Conservation (phyloP, 2,797 vertebrate species). For the Chrysocyon brachyurus region DNA sequence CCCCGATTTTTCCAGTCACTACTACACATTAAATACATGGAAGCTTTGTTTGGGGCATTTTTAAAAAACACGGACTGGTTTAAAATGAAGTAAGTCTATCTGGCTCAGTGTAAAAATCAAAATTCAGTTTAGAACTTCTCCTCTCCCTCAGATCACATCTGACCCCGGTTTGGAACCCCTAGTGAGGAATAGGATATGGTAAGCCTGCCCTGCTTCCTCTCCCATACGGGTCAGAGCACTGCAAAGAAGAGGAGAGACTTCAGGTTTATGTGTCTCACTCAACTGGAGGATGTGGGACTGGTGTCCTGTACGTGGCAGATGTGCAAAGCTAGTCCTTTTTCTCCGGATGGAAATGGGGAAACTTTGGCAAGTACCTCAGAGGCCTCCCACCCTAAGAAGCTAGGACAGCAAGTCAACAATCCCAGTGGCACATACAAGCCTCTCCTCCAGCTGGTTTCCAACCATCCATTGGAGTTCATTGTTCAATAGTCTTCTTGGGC, state of each 20-base stretch:
- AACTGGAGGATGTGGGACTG: background rate
- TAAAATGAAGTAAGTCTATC: background rate
- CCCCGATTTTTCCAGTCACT: background rate
- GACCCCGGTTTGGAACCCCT: background rate
- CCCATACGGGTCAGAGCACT: background rate
- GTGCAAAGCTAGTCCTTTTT: background rate
- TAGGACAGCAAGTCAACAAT: too few relatives aligned
- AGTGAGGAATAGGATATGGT: background rate
- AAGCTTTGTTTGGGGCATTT: background rate
- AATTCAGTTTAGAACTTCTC: background rate
- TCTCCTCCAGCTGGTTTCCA: background rate
- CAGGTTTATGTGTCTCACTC: background rate
- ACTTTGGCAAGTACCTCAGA: background rate
- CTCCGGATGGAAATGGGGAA: background rate
- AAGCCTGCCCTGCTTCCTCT: background rate
- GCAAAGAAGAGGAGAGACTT: background rate
- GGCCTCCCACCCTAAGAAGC: too few relatives aligned
- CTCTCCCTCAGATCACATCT: background rate
- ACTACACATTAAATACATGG: background rate
- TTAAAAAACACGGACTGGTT: background rate
- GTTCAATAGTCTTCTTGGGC: background rate
- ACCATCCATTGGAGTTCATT: background rate
- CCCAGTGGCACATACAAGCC: too few relatives aligned
- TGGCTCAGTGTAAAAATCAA: background rate
- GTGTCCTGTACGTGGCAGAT: accelerated